phyloP scores from a whole-genome alignment of 2,113 vertebrate genomes.

The Sphyrna mokarran region DNA sequence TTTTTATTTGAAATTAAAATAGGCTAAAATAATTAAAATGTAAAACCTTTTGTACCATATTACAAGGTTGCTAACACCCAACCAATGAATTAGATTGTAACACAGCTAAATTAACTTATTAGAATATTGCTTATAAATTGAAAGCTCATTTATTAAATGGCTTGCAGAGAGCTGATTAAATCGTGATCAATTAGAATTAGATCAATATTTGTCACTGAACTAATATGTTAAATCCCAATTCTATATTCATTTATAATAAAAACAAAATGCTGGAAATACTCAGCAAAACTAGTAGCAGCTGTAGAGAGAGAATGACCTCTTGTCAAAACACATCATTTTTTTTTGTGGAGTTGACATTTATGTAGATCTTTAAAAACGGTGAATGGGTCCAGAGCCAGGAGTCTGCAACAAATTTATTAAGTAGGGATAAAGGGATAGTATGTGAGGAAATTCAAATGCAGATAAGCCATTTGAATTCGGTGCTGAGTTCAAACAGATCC shows the following conservation, averaged over 20 bases:
- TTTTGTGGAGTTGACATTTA: no score
- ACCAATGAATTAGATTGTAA: not conserved
- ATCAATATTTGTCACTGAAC: not conserved
- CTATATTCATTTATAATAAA: not conserved
- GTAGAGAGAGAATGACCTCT: not conserved
- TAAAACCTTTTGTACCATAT: not conserved
- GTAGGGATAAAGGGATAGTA: no score
- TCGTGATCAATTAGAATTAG: conserved; percentile 2
- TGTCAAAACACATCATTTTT: not conserved
- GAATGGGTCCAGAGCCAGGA: no score
- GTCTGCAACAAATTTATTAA: no score
- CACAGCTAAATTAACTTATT: not conserved
- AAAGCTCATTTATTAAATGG: not conserved
- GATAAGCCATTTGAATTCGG: no score
- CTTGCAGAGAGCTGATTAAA: not conserved
- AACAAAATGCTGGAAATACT: not conserved
- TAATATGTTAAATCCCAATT: not conserved
- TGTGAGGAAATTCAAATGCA: no score
- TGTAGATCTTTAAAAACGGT: no score
- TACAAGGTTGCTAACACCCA: not conserved
- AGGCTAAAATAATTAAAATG: not conserved
- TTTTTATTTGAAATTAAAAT: not conserved
- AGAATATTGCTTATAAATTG: not conserved
- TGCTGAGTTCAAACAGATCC: no score
- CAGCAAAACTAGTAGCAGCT: not conserved